These are phyloP conservation scores for Drosophila aff. DNA, from an alignment of 1,140 invertebrate species.

Conservation along the genomic window DNA sequence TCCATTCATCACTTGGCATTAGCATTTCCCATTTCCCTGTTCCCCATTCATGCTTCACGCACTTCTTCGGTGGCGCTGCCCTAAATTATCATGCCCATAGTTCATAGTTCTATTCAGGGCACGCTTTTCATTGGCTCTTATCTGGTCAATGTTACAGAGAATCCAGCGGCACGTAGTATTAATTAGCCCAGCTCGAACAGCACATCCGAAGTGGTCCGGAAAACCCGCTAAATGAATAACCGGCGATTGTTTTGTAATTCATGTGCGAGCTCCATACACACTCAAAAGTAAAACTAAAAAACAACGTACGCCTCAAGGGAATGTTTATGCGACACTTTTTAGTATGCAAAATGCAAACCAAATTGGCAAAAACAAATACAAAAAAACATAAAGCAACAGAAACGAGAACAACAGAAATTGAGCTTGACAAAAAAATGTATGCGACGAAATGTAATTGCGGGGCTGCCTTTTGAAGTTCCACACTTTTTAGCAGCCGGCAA, in stretches of 20 bases:
- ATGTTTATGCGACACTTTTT: constrained; percentile 60
- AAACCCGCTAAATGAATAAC: constrained; percentile 30
- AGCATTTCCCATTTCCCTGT: constrained; percentile 13
- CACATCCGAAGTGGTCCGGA: constrained; percentile 21
- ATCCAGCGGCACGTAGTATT: constrained; percentile 68
- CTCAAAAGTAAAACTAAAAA: neutral
- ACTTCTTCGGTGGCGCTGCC: constrained; percentile 50
- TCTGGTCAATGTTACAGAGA: constrained; percentile 47
- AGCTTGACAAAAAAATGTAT: constrained; percentile 15
- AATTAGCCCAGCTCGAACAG: constrained; percentile 64
- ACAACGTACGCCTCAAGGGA: constrained; percentile 26
- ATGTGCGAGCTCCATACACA: constrained; percentile 9
- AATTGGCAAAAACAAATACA: constrained; percentile 11
- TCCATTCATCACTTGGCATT: constrained; percentile 35
- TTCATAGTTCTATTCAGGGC: constrained; percentile 63
- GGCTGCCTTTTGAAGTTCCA: constrained; percentile 42
- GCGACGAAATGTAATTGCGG: constrained; percentile 28
- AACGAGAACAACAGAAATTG: constrained; percentile 35
- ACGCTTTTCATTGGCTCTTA: constrained; percentile 61
- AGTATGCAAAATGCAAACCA: constrained; percentile 57
- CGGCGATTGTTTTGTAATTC: constrained; percentile 41
- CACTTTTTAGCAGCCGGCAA: constrained; percentile 46
- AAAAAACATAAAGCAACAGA: constrained; percentile 20
- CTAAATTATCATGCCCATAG: constrained; percentile 45
- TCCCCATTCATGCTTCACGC: constrained; percentile 47